Base-by-base conservation (phyloP, 2,113 vertebrate species). In the Fregata magnificens region DNA sequence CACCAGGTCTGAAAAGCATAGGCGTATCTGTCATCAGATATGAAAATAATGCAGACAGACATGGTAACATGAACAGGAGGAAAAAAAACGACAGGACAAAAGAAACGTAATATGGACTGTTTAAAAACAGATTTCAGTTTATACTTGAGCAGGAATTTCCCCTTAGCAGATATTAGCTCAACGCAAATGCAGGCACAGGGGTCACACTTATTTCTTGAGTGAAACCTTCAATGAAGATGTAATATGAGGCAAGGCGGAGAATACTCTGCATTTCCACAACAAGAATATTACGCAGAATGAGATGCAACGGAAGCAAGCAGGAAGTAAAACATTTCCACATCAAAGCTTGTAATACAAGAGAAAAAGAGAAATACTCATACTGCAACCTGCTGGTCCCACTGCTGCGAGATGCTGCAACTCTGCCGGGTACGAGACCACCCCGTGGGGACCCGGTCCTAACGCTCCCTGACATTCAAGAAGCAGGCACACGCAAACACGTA, bases 361-460 rank as follows among this genome's bases (percentile, higher is more conserved):
- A 32, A 61, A 52, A 56, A 42, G 31, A 86, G 58, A 73, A 83
- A 56, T 9, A 6, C 14, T 44, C 66, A 1, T 4, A 20, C 10
- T 26, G 28, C 24, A 59, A 32, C 10, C 63, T 62, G 56, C 28
- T 13, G 56, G 11, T 31, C 47, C 67, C 32, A 6, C 16, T 28
- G 49, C 79, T 28, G 29, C 1, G 14, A 8, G 42, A 26, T 8
- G 31, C n/a, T 19, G 42, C 10, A 7, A 3, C 61, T 16, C 26
- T 34, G 80, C 53, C 1, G 4, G 40, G 44, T 7, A 9, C 16
- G 34, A 52, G 47, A 18, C 36, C 59, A 26, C 14, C 77, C 36
- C 2, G 2, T 0, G 1, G 38, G 71, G 56, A 59, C 76, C 10
- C 3, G 3, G 3, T 6, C 71, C 65, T 10, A 22, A 5, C 6